Conservation (phyloP, 1,140 invertebrate genomes). For the Drosophila tani region DNA sequence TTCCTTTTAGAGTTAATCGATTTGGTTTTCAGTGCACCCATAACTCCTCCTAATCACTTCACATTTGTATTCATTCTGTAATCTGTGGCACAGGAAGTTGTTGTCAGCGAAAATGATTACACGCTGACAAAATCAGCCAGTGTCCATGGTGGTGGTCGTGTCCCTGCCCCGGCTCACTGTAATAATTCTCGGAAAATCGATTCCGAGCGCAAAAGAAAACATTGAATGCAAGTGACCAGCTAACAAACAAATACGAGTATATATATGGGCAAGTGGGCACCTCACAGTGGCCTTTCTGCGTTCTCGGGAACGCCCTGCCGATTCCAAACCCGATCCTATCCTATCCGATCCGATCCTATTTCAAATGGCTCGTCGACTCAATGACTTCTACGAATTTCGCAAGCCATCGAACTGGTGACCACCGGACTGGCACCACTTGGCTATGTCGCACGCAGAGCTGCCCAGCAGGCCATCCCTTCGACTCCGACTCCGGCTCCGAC, state of each 20-base stretch:
- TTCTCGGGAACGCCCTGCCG: slow-evolving; percentile 39
- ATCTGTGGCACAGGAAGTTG: slow-evolving; percentile 58
- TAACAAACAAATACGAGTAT: slow-evolving; percentile 1
- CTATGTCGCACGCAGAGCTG: slow-evolving; percentile 44
- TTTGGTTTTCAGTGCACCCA: slow-evolving; percentile 22
- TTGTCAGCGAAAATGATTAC: slow-evolving; percentile 65
- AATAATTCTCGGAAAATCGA: slow-evolving; percentile 49
- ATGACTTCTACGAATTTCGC: slow-evolving; percentile 64
- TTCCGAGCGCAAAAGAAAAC: slow-evolving; percentile 26
- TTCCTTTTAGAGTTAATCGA: not conserved
- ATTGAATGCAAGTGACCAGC: slow-evolving; percentile 35
- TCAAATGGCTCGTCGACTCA: slow-evolving; percentile 54
- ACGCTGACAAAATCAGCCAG: slow-evolving; percentile 48
- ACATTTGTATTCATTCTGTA: slow-evolving; percentile 52
- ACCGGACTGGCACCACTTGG: slow-evolving; percentile 24
- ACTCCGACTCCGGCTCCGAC: not conserved
- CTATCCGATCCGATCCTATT: slow-evolving; percentile 45
- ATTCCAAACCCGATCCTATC: slow-evolving; percentile 2
- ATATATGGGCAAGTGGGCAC: slow-evolving; percentile 8
- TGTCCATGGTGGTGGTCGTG: slow-evolving; percentile 48
- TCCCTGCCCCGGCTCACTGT: too few relatives aligned
- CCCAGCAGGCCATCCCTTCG: slow-evolving; percentile 32
- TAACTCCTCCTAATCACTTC: slow-evolving; percentile 50
- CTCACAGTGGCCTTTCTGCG: slow-evolving; percentile 7
- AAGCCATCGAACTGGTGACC: slow-evolving; percentile 24